A percentile compares a stretch with the other conserved stretches of the same genome.
phyloP scores from a whole-genome alignment of 2,797 vertebrate genomes.

The Sarcoramphus papa region DNA sequence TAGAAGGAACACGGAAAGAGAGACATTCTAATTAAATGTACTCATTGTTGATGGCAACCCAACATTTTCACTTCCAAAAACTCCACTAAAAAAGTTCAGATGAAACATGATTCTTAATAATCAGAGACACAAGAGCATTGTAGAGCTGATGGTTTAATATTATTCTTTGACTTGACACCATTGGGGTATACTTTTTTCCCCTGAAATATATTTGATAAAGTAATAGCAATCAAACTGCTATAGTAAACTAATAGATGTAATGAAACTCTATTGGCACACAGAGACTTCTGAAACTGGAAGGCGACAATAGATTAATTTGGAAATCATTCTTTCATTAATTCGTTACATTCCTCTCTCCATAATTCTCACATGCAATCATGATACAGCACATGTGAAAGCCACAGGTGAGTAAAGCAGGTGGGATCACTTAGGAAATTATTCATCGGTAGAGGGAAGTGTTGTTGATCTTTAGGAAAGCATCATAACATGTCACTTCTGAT shows the following conservation, averaged over 20 bases:
- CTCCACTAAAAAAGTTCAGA: slow-evolving; percentile 23
- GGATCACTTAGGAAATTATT: background rate
- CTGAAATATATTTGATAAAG: slow-evolving; percentile 46
- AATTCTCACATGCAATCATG: background rate
- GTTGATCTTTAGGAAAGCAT: background rate
- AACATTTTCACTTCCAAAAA: background rate
- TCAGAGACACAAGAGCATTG: slow-evolving; percentile 19
- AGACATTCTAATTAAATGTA: slow-evolving; percentile 39
- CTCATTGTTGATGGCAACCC: background rate
- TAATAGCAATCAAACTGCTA: slow-evolving; percentile 53
- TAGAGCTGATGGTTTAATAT: slow-evolving; percentile 38
- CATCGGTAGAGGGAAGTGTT: background rate
- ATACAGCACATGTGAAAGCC: background rate
- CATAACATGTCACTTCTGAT: background rate
- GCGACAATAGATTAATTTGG: slow-evolving; percentile 30
- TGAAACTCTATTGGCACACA: slow-evolving; percentile 34
- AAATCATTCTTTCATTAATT: slow-evolving; percentile 24
- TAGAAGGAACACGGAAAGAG: background rate
- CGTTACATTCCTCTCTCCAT: background rate
- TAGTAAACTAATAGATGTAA: slow-evolving; percentile 56
- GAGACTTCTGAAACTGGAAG: slow-evolving; percentile 20
- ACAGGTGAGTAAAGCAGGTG: background rate
- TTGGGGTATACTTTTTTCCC: slow-evolving; percentile 6
- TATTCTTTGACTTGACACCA: slow-evolving; percentile 21
- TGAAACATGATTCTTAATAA: slow-evolving; percentile 66